Evolutionary conservation across 2,113 vertebrate genomes (phyloP).

Genomic region (Cyphomyrus discorhynchus): DNA sequence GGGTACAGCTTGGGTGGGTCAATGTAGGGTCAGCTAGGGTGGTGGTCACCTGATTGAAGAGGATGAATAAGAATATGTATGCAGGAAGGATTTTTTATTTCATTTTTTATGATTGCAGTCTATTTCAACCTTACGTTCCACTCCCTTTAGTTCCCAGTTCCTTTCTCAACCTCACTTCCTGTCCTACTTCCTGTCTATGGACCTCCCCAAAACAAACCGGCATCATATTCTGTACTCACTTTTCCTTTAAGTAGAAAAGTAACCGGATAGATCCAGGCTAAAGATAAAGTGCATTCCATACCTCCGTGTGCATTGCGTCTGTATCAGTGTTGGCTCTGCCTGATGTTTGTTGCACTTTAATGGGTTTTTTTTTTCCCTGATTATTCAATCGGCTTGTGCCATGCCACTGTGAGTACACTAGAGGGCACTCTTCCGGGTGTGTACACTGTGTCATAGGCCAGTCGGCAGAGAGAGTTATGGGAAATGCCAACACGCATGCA

Average conservation of each 20-base stretch:
- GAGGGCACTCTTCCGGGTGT: background rate
- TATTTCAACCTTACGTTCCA: background rate
- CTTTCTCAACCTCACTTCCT: background rate
- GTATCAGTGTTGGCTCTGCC: background rate
- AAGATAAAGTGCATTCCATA: background rate
- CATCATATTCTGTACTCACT: background rate
- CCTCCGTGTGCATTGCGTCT: background rate
- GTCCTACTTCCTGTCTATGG: background rate
- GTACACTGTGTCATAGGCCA: background rate
- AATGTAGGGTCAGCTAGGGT: background rate
- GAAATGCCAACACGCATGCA: background rate
- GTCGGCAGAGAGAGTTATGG: background rate
- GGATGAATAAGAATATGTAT: background rate
- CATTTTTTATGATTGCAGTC: background rate
- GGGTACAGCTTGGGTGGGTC: background rate
- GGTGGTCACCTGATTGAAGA: background rate
- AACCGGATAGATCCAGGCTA: background rate
- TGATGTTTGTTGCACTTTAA: background rate
- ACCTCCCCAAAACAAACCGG: background rate
- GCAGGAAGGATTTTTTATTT: background rate
- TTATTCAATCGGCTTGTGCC: background rate
- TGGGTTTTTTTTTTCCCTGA: background rate
- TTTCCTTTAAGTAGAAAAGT: background rate
- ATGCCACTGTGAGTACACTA: background rate
- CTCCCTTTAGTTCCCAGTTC: background rate